Evolutionary conservation across 2,113 vertebrate species (phyloP), one percentile per base, ranked within the genome.

Genomic region (Pao palembangensis): DNA sequence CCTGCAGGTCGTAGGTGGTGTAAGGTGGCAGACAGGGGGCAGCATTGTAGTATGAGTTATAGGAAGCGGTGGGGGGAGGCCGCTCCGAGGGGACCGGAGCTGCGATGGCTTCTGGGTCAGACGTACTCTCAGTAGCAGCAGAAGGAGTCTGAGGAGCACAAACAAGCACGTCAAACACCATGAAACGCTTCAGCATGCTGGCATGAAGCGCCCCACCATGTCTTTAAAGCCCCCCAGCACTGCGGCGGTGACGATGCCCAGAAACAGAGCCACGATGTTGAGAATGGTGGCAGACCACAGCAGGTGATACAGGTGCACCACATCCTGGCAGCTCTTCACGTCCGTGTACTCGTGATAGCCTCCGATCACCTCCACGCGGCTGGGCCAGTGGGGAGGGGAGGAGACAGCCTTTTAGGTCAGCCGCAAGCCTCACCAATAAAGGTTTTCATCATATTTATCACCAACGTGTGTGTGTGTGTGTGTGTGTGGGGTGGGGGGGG

Each of bases 281-380:
- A 99, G 92, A 80, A 98, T 93, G 11, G 96, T 99, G 2, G 95
- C 95, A 0, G 94, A 96, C 97, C 97, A 99, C 49, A 99, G 86
- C 85, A 99, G 83, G 74, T 98, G 96, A 85, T 98, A 96, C 58
- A 99, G 96, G 75, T 98, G 92, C 71, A 99, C 93, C 80, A 99
- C 96, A 18, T 99, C 96, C 75, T 98, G 93, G 88, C 97, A 99
- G 88, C 95, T 98, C 82, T 88, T 93, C 76, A 99, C 97, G 17
- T 98, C 96, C 0, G 95, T 97, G 82, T 96, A 99, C 56, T 97
- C 96, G 3, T 99, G 95, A 88, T 99, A 99, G 18, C 95, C 94
- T 49, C 95, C 96, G 4, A 87, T 83, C 55, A 89, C 61, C 64
- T 92, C 91, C 0, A 88, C 87, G 2, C 86, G 94, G 85, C 93